Base-by-base conservation (phyloP, 2,797 vertebrate genomes). In the Silurus aristotelis region DNA sequence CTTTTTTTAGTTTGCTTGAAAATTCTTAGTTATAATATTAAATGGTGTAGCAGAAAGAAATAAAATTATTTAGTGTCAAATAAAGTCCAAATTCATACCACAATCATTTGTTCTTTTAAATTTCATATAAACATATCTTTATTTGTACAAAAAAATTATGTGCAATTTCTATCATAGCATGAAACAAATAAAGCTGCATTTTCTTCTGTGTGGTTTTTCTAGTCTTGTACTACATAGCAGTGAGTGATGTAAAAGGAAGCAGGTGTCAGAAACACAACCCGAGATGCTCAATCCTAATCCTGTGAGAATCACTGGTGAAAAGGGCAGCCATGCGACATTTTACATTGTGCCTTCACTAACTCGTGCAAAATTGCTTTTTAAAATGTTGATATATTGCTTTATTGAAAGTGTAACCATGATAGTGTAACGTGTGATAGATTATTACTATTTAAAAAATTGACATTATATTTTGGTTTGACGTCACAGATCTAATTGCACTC, bases 311-410 rank as follows among this genome's bases (percentile, higher is more conserved):
- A 1, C 19, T 19, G 20, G 19, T 73, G 68, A 82, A 88, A 89
- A 88, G 85, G 85, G 43, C 89, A 87, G 67, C 27, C 9, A 12
- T 72, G 55, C 82, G 89, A 87, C 83, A 89, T 88, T 87, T 88
- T 60, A 85, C 43, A 56, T 52, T 19, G 58, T 78, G 55, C 25
- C 71, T 55, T 48, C 56, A 61, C n/a, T 55, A 61, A 72, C 63
- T 75, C 15, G 55, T 52, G 20, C n/a, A 64, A 81, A 77, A 85
- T 82, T 52, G 22, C 77, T 87, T 72, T 77, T 82, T 55, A n/a
- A 56, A 71, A 84, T 31, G 56, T 56, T 64, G 80, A 82, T 82
- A 27, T 83, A 61, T 87, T 73, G 48, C 80, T 66, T 6, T 80
- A 15, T 22, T 56, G 8, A 19, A 38, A 43, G 55, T n/a, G 17